A percentile compares a stretch with the other conserved stretches of the same genome.
phyloP scores from a whole-genome alignment of 2,888 invertebrate genomes.

The Drosophila kuntzei region DNA sequence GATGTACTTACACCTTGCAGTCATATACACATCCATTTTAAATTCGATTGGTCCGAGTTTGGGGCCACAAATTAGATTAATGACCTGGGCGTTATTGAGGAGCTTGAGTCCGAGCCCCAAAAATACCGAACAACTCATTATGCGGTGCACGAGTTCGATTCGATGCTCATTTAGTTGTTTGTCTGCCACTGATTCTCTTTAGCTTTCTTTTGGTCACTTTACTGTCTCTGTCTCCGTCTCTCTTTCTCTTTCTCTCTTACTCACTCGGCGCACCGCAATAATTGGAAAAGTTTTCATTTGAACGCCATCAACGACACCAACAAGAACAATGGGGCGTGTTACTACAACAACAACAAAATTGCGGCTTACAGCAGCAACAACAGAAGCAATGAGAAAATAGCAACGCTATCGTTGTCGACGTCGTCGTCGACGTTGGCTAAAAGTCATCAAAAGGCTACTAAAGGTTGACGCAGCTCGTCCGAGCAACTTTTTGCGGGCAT shows the following conservation, averaged over 20 bases:
- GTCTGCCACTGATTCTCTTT: conserved; percentile 68
- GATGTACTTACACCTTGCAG: conserved; percentile 69
- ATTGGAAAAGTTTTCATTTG: conserved; percentile 84
- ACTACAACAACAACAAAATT: conserved; percentile 64
- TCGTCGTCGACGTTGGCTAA: conserved; percentile 44
- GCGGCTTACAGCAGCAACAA: conserved; percentile 50
- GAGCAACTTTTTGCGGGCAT: conserved; percentile 77
- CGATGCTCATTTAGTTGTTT: conserved; percentile 81
- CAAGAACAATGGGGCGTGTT: conserved; percentile 77
- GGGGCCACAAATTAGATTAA: conserved; percentile 73
- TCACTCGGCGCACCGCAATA: conserved; percentile 75
- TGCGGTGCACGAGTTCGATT: conserved; percentile 80
- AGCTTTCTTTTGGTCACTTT: conserved; percentile 37
- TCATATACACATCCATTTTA: conserved; percentile 55
- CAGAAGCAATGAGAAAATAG: conserved; percentile 15
- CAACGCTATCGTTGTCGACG: conserved; percentile 30
- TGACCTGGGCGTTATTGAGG: conserved; percentile 52
- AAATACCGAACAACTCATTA: conserved; percentile 63
- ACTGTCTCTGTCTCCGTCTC: conserved; percentile 14
- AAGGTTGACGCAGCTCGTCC: conserved; percentile 74
- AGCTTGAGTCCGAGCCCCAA: background rate
- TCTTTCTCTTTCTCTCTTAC: background rate
- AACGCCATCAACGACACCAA: conserved; percentile 81
- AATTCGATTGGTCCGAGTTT: conserved; percentile 38
- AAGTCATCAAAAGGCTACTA: conserved; percentile 82